Evolutionary conservation across 2,888 invertebrate species (phyloP).

Genomic region (Eumacrocentrus americanus): DNA sequence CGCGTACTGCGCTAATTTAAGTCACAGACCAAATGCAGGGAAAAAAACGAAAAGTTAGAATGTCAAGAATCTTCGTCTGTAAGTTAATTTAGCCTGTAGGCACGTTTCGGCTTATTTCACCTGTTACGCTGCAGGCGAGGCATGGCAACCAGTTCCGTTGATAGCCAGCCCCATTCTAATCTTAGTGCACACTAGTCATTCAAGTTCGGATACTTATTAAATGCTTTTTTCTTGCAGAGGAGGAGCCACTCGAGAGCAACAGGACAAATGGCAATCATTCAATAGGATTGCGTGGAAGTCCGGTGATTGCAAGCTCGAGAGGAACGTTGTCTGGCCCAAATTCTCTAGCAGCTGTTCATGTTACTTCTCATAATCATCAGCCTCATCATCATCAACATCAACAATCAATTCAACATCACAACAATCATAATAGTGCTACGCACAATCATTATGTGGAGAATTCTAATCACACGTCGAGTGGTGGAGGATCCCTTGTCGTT

Average conservation of each 20-base stretch:
- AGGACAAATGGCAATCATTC: slow-evolving; percentile 54
- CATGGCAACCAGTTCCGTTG: slow-evolving; percentile 18
- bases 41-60: neutral
- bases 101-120: neutral
- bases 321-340: slow-evolving; percentile 60
- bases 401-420: slow-evolving; percentile 43
- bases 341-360: slow-evolving; percentile 41
- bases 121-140: neutral
- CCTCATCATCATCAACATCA: slow-evolving; percentile 33
- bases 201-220: slow-evolving; percentile 39
- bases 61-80: neutral
- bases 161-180: no score
- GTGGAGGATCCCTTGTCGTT: slow-evolving; percentile 45
- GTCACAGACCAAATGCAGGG: slow-evolving; percentile 32
- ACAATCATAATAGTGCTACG: slow-evolving; percentile 50
- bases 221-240: slow-evolving; percentile 51
- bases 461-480: slow-evolving; percentile 51
- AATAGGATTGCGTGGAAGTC: slow-evolving; percentile 48
- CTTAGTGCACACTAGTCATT: slow-evolving; percentile 51
- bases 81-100: neutral
- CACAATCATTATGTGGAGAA: slow-evolving; percentile 56
- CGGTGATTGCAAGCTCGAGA: slow-evolving; percentile 50
- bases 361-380: slow-evolving; percentile 43
- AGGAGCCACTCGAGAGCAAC: slow-evolving; percentile 54
- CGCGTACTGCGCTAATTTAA: slow-evolving; percentile 51